These are phyloP conservation scores for Myrmecophaga tridactyla DNA, from an alignment of 2,113 vertebrate genomes.

Conservation along the genomic window DNA sequence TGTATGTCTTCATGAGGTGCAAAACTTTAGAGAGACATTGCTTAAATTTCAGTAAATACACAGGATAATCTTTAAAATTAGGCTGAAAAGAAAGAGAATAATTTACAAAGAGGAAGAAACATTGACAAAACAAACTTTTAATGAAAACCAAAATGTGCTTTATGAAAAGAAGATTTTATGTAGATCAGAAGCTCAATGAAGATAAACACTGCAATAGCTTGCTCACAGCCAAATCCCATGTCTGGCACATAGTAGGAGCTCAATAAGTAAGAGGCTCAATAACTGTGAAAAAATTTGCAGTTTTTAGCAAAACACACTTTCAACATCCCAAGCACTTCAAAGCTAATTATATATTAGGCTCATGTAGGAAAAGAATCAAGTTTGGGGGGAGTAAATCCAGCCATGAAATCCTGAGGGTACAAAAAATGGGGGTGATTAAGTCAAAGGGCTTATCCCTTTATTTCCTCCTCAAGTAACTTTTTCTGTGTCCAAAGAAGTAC, in stretches of 20 bases:
- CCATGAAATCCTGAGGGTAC: neutral
- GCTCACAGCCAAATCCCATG: neutral
- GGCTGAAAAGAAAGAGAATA: conserved; percentile 86
- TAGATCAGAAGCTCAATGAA: neutral
- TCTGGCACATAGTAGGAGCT: neutral
- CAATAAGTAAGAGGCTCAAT: neutral
- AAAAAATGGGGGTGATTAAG: neutral
- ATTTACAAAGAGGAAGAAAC: conserved; percentile 48
- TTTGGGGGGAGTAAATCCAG: neutral
- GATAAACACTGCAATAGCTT: neutral
- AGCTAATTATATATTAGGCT: neutral
- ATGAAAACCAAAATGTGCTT: neutral
- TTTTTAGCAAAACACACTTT: neutral
- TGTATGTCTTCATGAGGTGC: conserved; percentile 95
- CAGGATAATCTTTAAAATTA: conserved; percentile 96
- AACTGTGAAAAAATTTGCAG: no score
- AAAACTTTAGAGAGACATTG: conserved; percentile 98
- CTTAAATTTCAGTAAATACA: conserved; percentile 94
- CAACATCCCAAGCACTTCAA: neutral
- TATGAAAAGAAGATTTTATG: neutral
- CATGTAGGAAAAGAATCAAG: neutral
- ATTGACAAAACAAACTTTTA: neutral
- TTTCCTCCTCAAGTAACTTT: neutral
- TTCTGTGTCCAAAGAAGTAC: conserved; percentile 9
- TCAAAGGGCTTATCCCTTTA: neutral